Conservation (phyloP, 1,140 invertebrate species). For the Palaemon carinicauda region DNA sequence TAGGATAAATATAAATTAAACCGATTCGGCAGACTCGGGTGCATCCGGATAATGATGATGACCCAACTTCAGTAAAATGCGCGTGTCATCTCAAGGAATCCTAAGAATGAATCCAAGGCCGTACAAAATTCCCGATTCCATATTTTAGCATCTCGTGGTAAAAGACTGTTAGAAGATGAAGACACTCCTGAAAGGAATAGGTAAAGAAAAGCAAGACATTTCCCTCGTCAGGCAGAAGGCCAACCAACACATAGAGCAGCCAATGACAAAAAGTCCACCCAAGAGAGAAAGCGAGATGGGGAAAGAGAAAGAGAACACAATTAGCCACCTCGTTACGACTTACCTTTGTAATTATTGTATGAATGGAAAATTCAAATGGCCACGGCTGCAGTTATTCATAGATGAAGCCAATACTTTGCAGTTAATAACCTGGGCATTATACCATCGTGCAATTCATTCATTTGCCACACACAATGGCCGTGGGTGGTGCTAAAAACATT, state of each 20-base stretch:
- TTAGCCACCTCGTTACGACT: conserved; percentile 24
- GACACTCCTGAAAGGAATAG: too few species aligned
- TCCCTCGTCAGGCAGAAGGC: neutral
- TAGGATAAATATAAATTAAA: too few species aligned
- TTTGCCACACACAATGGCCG: conserved; percentile 33
- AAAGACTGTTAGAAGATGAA: too few species aligned
- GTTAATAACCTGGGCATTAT: conserved; percentile 38
- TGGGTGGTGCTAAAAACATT: neutral
- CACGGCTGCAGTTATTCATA: conserved; percentile 30
- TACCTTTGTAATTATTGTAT: conserved; percentile 25
- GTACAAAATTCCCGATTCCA: too few species aligned
- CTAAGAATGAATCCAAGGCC: too few species aligned
- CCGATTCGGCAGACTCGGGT: too few species aligned
- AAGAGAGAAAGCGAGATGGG: neutral
- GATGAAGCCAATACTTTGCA: conserved; percentile 33
- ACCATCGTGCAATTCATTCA: conserved; percentile 42
- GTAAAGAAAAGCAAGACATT: too few species aligned
- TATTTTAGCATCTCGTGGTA: too few species aligned
- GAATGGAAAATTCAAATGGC: conserved; percentile 24
- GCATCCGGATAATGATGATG: too few species aligned
- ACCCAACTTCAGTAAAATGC: too few species aligned
- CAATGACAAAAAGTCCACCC: neutral
- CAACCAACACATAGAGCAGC: neutral
- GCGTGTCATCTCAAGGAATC: too few species aligned
- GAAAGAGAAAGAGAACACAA: neutral